A percentile compares a stretch with the other conserved stretches of the same genome.
phyloP scores from a whole-genome alignment of 2,797 vertebrate species.

The Oryzias dopingdopingensis region DNA sequence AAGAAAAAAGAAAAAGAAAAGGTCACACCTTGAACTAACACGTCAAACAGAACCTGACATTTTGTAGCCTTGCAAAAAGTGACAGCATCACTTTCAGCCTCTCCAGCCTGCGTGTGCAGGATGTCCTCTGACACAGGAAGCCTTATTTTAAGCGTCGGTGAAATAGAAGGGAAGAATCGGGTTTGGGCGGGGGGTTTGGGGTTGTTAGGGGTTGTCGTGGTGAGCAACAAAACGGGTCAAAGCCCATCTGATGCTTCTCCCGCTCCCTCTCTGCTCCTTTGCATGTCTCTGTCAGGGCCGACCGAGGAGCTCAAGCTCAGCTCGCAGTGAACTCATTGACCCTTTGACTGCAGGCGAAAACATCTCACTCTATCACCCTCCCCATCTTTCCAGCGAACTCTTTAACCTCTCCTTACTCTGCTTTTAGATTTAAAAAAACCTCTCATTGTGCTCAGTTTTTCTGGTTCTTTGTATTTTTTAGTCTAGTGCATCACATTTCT shows the following conservation, averaged over 20 bases:
- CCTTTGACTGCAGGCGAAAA: conserved; percentile 61
- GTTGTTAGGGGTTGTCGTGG: conserved; percentile 25
- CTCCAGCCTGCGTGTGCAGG: conserved; percentile 41
- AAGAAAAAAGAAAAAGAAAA: conserved; percentile 7
- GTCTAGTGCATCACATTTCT: not conserved
- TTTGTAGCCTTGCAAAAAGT: conserved; percentile 22
- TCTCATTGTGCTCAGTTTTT: conserved; percentile 35
- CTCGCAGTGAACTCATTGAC: conserved; percentile 73
- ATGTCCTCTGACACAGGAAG: conserved; percentile 61
- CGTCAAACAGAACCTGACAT: conserved; percentile 21
- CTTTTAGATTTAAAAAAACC: conserved; percentile 19
- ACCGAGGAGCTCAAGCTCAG: conserved; percentile 65
- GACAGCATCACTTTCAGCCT: conserved; percentile 14
- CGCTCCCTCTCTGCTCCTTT: conserved; percentile 28
- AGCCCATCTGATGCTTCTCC: conserved; percentile 38
- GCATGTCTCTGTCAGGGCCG: conserved; percentile 58
- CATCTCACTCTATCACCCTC: conserved; percentile 55
- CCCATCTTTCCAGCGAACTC: conserved; percentile 57
- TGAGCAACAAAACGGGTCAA: conserved; percentile 40
- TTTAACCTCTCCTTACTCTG: conserved; percentile 53
- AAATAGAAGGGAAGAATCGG: conserved; percentile 37
- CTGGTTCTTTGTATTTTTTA: conserved; percentile 27
- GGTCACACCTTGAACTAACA: conserved; percentile 22
- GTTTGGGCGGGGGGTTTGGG: conserved; percentile 10
- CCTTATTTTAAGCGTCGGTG: conserved; percentile 46